Conservation (phyloP, 2,797 vertebrate species). For the Lepus oiostolus region DNA sequence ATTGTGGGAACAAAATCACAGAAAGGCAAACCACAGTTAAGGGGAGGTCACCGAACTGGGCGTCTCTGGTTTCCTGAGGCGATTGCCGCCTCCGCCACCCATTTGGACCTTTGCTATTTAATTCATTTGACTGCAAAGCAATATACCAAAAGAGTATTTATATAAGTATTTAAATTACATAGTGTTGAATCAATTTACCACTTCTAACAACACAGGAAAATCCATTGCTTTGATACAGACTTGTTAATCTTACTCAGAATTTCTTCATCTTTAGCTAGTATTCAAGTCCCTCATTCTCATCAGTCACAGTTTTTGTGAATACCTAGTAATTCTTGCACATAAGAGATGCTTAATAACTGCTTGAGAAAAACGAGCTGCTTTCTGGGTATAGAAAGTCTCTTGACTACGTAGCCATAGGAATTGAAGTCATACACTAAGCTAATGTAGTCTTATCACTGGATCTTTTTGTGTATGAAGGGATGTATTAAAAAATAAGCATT, state of each 20-base stretch:
- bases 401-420: neutral
- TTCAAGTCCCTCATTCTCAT: neutral
- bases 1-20: no score
- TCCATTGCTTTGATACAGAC: neutral
- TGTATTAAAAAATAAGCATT: neutral
- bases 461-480: neutral
- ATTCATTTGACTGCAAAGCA: conserved; percentile 47
- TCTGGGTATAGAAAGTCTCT: neutral
- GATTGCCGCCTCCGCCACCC: neutral
- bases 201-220: neutral
- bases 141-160: neutral
- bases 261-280: neutral
- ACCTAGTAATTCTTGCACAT: neutral
- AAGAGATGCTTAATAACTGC: neutral
- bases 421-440: neutral
- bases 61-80: neutral
- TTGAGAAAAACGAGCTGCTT: neutral
- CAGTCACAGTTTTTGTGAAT: neutral
- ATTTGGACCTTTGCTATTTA: neutral
- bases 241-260: neutral
- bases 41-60: no score
- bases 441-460: neutral
- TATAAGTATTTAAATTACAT: conserved; percentile 45
- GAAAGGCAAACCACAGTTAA: no score
- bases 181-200: neutral